Evolutionary conservation across 1,140 invertebrate species (phyloP), one percentile per base, ranked within the genome.

Genomic region (Drosophila ficusphila): DNA sequence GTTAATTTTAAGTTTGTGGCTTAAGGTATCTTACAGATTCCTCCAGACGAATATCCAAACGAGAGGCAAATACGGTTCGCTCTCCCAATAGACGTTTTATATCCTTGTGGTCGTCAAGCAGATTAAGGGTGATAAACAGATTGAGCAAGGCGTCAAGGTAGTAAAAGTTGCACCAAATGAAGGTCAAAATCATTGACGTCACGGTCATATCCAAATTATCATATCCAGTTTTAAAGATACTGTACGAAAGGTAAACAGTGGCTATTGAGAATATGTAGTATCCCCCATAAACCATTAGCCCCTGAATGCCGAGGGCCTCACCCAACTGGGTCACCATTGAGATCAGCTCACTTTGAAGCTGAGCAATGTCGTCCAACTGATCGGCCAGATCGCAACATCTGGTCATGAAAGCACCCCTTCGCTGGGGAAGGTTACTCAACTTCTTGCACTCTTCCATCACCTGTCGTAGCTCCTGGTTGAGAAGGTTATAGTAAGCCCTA

Each of bases 331-430:
- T 27, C 7, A 58, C 12, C 7, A 60, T 23, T 1, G 39, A 46
- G 2, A 46, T 38, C 12, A 72, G 18, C 14, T 52, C 12, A 2
- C 4, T n/a, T 11, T 71, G 69, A 1, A 7, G 16, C 2, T 14
- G 33, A 11, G 52, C 67, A 31, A 72, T 33, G 0, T 33, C 14
- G 2, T 72, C 69, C n/a, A 72, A 1, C 8, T 14, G n/a, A 31
- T 72, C 69, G 0, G 69, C 67, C 8, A 72, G 12, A 5, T 0
- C 3, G 8, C 69, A 72, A n/a, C 69, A 72, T n/a, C 27, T 52
- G 7, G 67, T 60, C 46, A 72, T 46, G 8, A 71, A 60, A 4
- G 9, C 31, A 1, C 52, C 65, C 9, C 1, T 25, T 9, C 38
- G 19, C 1, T 8, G 7, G 4, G 16, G 9, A 3, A 7, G 3